Evolutionary conservation across 2,888 invertebrate genomes (phyloP).

Genomic region (Drosophila borborema): DNA sequence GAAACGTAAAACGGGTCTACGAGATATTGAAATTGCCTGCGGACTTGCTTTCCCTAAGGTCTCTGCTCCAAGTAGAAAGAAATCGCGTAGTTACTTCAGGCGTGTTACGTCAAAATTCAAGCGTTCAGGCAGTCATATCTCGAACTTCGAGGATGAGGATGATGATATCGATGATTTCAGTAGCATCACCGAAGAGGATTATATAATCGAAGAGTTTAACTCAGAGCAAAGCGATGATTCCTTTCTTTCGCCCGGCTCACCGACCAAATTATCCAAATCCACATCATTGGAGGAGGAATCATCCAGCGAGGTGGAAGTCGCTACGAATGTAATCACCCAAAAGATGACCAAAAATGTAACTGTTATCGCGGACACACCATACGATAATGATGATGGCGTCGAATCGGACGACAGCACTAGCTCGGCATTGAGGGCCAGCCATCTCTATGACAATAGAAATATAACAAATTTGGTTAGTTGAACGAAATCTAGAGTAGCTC

Average conservation of each 20-base stretch:
- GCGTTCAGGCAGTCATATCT: not conserved
- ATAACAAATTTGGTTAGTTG: not conserved
- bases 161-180: not conserved
- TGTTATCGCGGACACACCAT: no score
- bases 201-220: not conserved
- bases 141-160: not conserved
- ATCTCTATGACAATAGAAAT: not conserved
- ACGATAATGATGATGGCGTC: not conserved
- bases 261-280: not conserved
- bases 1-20: slow-evolving; percentile 60
- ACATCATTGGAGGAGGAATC: no score
- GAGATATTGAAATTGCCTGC: slow-evolving; percentile 48
- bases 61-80: not conserved
- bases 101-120: not conserved
- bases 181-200: slow-evolving; percentile 12
- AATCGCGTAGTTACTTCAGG: not conserved
- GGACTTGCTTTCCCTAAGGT: not conserved
- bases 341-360: not conserved
- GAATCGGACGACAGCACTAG: not conserved
- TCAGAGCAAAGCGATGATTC: not conserved
- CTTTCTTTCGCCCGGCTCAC: no score
- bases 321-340: no score
- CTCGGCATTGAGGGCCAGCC: not conserved
- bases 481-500: no score
- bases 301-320: not conserved